Conservation (phyloP, 2,888 invertebrate genomes). For the Dicyrtoma fusca region DNA sequence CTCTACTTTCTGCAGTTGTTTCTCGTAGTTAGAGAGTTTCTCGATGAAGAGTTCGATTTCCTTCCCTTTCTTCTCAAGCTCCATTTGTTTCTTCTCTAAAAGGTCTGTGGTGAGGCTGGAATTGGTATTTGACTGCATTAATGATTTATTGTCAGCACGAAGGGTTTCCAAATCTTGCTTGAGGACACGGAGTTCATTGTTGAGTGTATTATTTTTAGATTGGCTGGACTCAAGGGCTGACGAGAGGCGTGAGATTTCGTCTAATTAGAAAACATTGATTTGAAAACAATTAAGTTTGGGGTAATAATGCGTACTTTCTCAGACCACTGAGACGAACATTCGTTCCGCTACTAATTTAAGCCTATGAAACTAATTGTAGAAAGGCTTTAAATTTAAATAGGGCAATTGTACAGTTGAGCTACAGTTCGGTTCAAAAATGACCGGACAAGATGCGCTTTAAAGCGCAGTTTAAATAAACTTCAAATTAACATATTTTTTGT, state of each 20-base stretch:
- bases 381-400: no score
- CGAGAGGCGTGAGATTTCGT: slow-evolving; percentile 32
- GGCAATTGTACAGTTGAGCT: no score
- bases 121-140: slow-evolving; percentile 16
- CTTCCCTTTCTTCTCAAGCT: slow-evolving; percentile 77
- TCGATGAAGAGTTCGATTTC: slow-evolving; percentile 67
- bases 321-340: no score
- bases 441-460: no score
- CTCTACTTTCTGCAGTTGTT: slow-evolving; percentile 81
- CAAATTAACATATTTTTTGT: no score
- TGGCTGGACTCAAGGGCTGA: slow-evolving; percentile 33
- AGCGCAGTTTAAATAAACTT: no score
- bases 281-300: no score
- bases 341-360: no score
- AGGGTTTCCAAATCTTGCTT: slow-evolving; percentile 48
- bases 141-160: slow-evolving; percentile 35
- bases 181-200: slow-evolving; percentile 44
- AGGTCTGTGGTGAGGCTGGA: slow-evolving; percentile 61
- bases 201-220: slow-evolving; percentile 38
- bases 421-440: no score
- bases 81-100: slow-evolving; percentile 77
- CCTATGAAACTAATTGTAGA: no score
- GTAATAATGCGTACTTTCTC: no score
- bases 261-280: no score
- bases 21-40: slow-evolving; percentile 68